Percentiles rank a stretch among this genome's conserved stretches.
These are phyloP conservation scores for Erythrolamprus reginae DNA, from an alignment of 2,113 vertebrate genomes.

Conservation along the genomic window DNA sequence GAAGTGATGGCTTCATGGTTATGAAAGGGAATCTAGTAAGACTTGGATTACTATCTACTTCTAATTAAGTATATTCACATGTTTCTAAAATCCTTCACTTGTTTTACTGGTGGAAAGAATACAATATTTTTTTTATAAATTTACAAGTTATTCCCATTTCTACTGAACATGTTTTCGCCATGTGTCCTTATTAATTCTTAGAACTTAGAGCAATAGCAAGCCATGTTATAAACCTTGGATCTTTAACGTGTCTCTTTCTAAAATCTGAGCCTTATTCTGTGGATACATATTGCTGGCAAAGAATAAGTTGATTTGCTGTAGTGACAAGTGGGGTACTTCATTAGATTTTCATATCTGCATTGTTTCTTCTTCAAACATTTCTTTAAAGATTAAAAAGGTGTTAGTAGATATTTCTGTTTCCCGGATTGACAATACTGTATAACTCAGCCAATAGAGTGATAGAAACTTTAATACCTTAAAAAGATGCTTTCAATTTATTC, in stretches of 20 bases:
- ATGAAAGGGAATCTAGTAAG: neutral
- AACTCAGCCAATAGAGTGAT: conserved; percentile 20
- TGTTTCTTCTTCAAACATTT: neutral
- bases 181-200: neutral
- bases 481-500: conserved; percentile 30
- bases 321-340: neutral
- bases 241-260: neutral
- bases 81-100: neutral
- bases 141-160: neutral
- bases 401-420: conserved; percentile 42
- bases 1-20: neutral
- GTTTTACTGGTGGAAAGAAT: neutral
- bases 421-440: conserved; percentile 19
- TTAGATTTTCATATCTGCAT: conserved; percentile 2
- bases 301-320: neutral
- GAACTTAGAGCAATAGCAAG: neutral
- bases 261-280: neutral
- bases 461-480: conserved; percentile 11
- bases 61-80: neutral
- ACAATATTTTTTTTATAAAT: neutral
- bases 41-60: neutral
- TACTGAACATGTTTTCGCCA: neutral
- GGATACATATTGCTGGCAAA: neutral
- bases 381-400: neutral
- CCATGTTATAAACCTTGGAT: neutral